Conservation (phyloP, 2,797 vertebrate species). For the Antennarius maculatus region DNA sequence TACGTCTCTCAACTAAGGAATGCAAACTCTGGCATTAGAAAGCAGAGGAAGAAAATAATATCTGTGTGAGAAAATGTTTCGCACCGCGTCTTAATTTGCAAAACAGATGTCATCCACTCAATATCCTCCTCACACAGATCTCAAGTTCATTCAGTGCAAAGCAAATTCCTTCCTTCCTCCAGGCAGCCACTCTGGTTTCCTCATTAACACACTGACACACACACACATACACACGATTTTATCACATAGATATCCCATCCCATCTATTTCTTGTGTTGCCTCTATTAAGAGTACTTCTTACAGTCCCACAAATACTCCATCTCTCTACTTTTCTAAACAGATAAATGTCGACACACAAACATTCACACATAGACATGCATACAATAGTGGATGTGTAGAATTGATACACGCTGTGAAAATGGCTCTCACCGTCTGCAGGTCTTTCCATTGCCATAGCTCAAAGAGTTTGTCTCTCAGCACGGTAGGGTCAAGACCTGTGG, state of each 20-base stretch:
- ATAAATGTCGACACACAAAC: slow-evolving; percentile 34
- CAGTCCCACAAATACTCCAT: neutral
- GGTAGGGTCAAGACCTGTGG: slow-evolving; percentile 74
- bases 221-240: slow-evolving; percentile 12
- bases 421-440: slow-evolving; percentile 76
- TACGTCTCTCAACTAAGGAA: slow-evolving; percentile 26
- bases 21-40: slow-evolving; percentile 45
- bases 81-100: slow-evolving; percentile 63
- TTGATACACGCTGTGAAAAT: slow-evolving; percentile 45
- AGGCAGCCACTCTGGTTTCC: slow-evolving; percentile 75
- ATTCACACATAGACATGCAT: slow-evolving; percentile 26
- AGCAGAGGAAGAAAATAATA: slow-evolving; percentile 59
- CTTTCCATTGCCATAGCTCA: slow-evolving; percentile 73
- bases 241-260: slow-evolving; percentile 31
- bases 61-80: slow-evolving; percentile 72
- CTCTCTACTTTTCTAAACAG: slow-evolving; percentile 10
- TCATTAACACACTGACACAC: slow-evolving; percentile 63
- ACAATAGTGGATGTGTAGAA: slow-evolving; percentile 31
- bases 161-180: slow-evolving; percentile 79
- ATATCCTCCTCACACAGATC: slow-evolving; percentile 73
- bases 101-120: slow-evolving; percentile 79
- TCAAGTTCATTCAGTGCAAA: slow-evolving; percentile 79
- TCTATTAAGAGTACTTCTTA: slow-evolving; percentile 30
- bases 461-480: slow-evolving; percentile 72
- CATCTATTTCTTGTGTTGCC: slow-evolving; percentile 16